phyloP scores from a whole-genome alignment of 2,888 invertebrate species.

The Gymnosoma rotundatum region DNA sequence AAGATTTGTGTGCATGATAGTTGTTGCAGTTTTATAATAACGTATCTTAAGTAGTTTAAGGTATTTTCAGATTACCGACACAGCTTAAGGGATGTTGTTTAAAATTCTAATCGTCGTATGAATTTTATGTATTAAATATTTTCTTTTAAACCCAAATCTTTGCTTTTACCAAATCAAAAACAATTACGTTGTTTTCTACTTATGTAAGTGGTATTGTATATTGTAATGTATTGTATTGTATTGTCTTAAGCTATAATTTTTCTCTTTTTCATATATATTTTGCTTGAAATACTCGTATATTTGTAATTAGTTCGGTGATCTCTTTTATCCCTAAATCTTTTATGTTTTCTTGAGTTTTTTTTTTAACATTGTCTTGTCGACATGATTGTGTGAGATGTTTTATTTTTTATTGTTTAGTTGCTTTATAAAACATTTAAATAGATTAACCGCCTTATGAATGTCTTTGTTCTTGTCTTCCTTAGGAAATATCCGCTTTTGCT shows the following conservation, averaged over 20 bases:
- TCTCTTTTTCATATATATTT: not conserved
- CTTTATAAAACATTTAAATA: constrained; percentile 81
- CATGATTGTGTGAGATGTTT: constrained; percentile 13
- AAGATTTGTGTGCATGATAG: not conserved
- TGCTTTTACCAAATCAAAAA: not conserved
- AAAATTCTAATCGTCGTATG: constrained; percentile 62
- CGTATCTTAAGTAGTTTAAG: constrained; percentile 77
- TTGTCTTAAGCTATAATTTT: constrained; percentile 42
- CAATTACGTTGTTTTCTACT: not conserved
- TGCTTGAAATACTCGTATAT: constrained; percentile 17
- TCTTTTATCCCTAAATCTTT: constrained; percentile 65
- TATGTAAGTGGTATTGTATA: constrained; percentile 1
- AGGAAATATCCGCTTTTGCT: constrained; percentile 63
- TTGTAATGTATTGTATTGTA: constrained; percentile 43
- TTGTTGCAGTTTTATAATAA: not conserved
- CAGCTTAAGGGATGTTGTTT: constrained; percentile 81
- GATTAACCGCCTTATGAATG: constrained; percentile 82
- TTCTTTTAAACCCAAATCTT: constrained; percentile 2
- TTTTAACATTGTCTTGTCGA: constrained; percentile 31
- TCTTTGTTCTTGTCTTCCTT: constrained; percentile 71
- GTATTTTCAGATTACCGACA: constrained; percentile 80
- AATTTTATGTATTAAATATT: not conserved
- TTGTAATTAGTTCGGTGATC: constrained; percentile 78
- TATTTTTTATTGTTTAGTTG: constrained; percentile 62
- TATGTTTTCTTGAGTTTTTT: constrained; percentile 32